Evolutionary conservation across 2,113 vertebrate genomes (phyloP).

Genomic region (Pseudopipra pipra): DNA sequence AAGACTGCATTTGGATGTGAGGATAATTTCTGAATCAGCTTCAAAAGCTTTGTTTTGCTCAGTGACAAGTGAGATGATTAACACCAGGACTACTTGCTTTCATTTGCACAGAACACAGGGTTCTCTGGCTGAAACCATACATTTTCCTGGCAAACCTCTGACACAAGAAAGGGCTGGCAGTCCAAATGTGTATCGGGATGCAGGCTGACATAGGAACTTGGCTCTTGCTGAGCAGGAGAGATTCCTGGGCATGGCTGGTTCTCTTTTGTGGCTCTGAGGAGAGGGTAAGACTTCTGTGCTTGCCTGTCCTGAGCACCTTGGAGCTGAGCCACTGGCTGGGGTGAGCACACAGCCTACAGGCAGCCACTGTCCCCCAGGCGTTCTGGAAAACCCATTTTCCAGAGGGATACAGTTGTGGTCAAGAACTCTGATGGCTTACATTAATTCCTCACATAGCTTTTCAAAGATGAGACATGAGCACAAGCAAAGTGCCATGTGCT

Average conservation of each 20-base stretch:
- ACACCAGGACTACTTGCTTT: slow-evolving; percentile 3
- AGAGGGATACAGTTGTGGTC: not conserved
- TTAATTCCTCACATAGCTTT: not conserved
- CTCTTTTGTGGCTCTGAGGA: not conserved
- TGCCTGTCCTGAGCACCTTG: not conserved
- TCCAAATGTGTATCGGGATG: not conserved
- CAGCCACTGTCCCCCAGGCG: not conserved
- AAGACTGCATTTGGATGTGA: not conserved
- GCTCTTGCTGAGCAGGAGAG: not conserved
- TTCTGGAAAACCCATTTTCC: not conserved
- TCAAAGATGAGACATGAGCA: not conserved
- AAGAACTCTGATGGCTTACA: not conserved
- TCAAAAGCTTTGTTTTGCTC: slow-evolving; percentile 6
- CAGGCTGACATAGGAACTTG: not conserved
- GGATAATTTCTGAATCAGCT: not conserved
- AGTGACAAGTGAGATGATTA: not conserved
- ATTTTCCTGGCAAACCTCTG: slow-evolving; percentile 8
- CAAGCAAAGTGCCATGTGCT: not conserved
- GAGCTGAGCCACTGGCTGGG: not conserved
- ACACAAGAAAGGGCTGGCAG: not conserved
- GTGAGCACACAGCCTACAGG: not conserved
- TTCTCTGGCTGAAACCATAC: not conserved
- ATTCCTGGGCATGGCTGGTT: not conserved
- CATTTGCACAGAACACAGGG: not conserved
- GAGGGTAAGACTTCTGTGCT: not conserved